Evolutionary conservation across 2,113 vertebrate genomes (phyloP).

Genomic region (Drymodes brunneopygia): DNA sequence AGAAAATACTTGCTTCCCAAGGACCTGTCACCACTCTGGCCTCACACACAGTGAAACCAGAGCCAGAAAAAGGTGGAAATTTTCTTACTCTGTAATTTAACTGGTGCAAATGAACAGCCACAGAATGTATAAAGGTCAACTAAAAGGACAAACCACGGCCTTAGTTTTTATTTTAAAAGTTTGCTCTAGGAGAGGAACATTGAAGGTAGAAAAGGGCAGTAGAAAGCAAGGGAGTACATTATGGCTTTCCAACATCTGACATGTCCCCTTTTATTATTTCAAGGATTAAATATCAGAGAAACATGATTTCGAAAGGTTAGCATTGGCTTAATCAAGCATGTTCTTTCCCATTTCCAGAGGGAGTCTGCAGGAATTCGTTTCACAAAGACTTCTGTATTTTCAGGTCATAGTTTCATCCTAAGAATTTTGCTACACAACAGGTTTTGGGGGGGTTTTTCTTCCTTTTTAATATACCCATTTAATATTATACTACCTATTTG

Average conservation of each 20-base stretch:
- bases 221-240: not conserved
- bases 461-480: not conserved
- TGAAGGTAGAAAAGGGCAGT: constrained; percentile 13
- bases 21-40: not conserved
- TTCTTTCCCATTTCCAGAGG: constrained; percentile 16
- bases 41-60: not conserved
- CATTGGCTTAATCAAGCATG: constrained; percentile 38
- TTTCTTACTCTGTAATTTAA: not conserved
- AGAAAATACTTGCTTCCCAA: not conserved
- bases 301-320: constrained; percentile 34
- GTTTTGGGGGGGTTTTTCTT: not conserved
- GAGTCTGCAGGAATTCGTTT: constrained; percentile 15
- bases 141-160: not conserved
- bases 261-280: constrained; percentile 37
- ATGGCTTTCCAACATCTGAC: not conserved
- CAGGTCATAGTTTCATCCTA: not conserved
- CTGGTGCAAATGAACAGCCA: not conserved
- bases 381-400: not conserved
- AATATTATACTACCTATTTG: not conserved
- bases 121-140: not conserved
- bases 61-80: not conserved
- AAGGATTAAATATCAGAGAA: constrained; percentile 44
- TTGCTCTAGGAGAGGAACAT: not conserved
- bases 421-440: not conserved
- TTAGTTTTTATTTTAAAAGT: not conserved